A percentile compares a stretch with the other conserved stretches of the same genome.
phyloP scores from a whole-genome alignment of 1,140 invertebrate species.

The Ceratitis capitata region DNA sequence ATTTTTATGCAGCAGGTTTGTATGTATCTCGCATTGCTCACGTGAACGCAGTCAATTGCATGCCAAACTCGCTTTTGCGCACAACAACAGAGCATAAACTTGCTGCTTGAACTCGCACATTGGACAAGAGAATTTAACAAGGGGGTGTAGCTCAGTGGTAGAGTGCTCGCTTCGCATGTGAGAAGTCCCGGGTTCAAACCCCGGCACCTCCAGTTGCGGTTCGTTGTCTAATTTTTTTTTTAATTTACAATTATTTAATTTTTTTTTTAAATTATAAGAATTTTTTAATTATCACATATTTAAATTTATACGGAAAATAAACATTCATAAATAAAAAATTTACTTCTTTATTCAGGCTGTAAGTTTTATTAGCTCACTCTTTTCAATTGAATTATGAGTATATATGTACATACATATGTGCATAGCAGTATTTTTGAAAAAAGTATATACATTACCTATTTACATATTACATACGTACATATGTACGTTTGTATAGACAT shows the following conservation, averaged over 20 bases:
- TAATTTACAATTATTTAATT: slow-evolving; percentile 46
- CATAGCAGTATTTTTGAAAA: too few relatives aligned
- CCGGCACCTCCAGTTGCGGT: slow-evolving; percentile 71
- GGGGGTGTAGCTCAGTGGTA: slow-evolving; percentile 75
- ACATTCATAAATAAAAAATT: too few relatives aligned
- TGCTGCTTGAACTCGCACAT: neutral
- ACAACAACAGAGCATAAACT: neutral
- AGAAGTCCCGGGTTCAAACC: slow-evolving; percentile 87
- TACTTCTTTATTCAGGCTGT: too few relatives aligned
- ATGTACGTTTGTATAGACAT: too few relatives aligned
- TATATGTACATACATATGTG: too few relatives aligned
- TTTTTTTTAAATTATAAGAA: neutral
- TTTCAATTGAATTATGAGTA: too few relatives aligned
- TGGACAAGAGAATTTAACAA: neutral
- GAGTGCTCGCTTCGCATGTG: slow-evolving; percentile 91
- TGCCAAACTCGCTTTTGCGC: neutral
- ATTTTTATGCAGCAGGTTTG: neutral
- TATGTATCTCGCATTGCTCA: neutral
- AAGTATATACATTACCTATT: too few relatives aligned
- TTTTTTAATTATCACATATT: too few relatives aligned
- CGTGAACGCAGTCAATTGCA: neutral
- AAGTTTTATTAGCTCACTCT: too few relatives aligned
- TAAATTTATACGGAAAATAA: too few relatives aligned
- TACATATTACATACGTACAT: too few relatives aligned
- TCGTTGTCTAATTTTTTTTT: slow-evolving; percentile 32